A percentile compares a stretch with the other conserved stretches of the same genome.
Conservation (phyloP, 2,113 vertebrate species). For the Diphyllodes magnificus region DNA sequence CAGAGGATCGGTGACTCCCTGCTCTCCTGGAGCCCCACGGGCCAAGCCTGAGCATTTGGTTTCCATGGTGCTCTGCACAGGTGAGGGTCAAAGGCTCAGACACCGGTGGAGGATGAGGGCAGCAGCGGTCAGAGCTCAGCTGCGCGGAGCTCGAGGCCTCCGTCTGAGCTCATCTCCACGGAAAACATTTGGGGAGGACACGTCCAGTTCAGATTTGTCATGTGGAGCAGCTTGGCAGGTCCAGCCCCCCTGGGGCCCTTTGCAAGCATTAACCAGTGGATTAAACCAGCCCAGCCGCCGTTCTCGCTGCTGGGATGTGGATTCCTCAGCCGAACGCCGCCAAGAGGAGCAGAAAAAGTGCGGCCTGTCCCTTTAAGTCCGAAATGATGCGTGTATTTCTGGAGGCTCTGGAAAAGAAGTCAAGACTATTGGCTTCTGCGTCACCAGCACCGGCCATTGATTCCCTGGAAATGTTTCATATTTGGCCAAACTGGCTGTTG, state of each 20-base stretch:
- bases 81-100: background rate
- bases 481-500: constrained; percentile 67
- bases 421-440: constrained; percentile 60
- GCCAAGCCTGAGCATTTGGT: background rate
- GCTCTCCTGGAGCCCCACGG: background rate
- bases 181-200: constrained; percentile 26
- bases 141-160: background rate
- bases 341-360: background rate
- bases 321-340: background rate
- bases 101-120: accelerated
- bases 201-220: background rate
- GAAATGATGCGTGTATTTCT: constrained; percentile 29
- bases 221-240: constrained; percentile 13
- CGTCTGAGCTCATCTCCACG: background rate
- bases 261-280: constrained; percentile 21
- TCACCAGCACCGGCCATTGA: constrained; percentile 55
- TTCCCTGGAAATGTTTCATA: constrained; percentile 68
- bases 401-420: constrained; percentile 66
- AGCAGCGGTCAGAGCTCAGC: background rate
- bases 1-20: background rate
- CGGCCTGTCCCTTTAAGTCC: constrained; percentile 42
- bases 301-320: background rate
- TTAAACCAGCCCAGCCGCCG: background rate
- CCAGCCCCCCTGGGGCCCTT: background rate
- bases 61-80: background rate